Evolutionary conservation across 2,888 invertebrate genomes (phyloP).

Genomic region (Iphiclides podalirius): DNA sequence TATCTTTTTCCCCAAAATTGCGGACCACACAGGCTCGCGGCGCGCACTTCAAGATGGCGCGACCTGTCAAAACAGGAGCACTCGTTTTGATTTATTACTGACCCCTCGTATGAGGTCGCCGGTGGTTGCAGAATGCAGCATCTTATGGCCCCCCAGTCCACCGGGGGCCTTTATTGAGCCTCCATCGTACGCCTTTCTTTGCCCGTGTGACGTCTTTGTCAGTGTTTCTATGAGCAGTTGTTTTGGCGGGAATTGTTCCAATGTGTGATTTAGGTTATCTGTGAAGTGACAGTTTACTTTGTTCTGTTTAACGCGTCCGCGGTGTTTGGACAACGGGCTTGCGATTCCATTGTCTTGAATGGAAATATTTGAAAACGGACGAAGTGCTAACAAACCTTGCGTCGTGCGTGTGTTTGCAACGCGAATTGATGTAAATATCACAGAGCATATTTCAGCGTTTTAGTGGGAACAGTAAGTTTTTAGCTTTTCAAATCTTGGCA

Average conservation of each 20-base stretch:
- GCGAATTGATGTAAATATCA: too few species aligned
- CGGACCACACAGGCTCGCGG: slow-evolving; percentile 49
- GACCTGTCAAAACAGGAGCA: slow-evolving; percentile 32
- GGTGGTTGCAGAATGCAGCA: slow-evolving; percentile 8
- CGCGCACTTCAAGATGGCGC: slow-evolving; percentile 42
- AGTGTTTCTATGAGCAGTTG: too few species aligned
- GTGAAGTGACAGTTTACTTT: slow-evolving; percentile 8
- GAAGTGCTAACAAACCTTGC: slow-evolving; percentile 1
- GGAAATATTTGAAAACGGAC: background rate
- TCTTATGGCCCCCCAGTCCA: slow-evolving; percentile 17
- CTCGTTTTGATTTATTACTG: slow-evolving; percentile 30
- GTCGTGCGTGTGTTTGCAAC: too few species aligned
- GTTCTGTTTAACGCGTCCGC: slow-evolving; percentile 4
- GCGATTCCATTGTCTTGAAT: slow-evolving; percentile 8
- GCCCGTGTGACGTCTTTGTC: slow-evolving; percentile 1
- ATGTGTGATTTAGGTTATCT: slow-evolving; percentile 22
- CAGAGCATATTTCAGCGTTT: too few species aligned
- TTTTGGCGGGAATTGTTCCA: slow-evolving; percentile 6
- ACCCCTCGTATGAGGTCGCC: slow-evolving; percentile 20
- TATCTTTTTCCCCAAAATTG: slow-evolving; percentile 10
- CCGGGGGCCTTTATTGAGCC: slow-evolving; percentile 16
- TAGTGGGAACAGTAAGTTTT: too few species aligned
- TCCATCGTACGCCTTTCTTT: background rate
- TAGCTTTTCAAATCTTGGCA: too few species aligned
- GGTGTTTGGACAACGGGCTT: background rate